Base-by-base conservation (phyloP, 2,797 vertebrate species). In the Anabacerthia variegaticeps region DNA sequence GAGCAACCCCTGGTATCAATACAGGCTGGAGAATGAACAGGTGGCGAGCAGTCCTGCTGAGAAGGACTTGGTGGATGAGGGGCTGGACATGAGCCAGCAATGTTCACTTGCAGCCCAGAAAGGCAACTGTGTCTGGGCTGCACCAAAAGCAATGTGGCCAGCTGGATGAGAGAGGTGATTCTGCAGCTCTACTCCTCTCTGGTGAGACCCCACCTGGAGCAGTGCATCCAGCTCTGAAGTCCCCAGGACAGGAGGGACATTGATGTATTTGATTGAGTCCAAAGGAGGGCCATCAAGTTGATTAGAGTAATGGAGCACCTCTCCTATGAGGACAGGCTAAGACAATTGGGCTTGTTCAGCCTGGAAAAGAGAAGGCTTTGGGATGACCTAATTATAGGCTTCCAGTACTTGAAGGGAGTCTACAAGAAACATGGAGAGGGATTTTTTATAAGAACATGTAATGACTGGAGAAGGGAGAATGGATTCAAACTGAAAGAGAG, bases 31-130 rank as follows among this genome's bases (percentile, higher is more conserved):
- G 12, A 13, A 26, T 54, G 30, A 34, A 14, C 7, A 69, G 34
- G 17, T 54, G 7, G 16, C 30, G 16, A 52, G 6, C 20, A 69
- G 14, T 14, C 7, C 39, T n/a, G 14, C 32, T 0, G 0, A 20
- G 72, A 44, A 37, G 23, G 28, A 4, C 10, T 20, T 46, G 37
- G 28, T 24, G n/a, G 10, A 1, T n/a, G 32, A 75, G 61, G 49
- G 8, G 30, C 10, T 67, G 46, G 27, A 32, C 19, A 28, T 52
- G 71, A n/a, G 3, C 8, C 2, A 8, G n/a, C n/a, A 7, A 12
- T 37, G 46, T 2, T 19, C n/a, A n/a, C 54, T 75, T 4, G 0
- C 54, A 52, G 56, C 46, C 46, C 37, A 39, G 46, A 52, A 4
- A n/a, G 37, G 23, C 55, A 68, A 15, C 52, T 0, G 0, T 39